phyloP scores from a whole-genome alignment of 1,140 invertebrate species.

The Drosophila suzukii region DNA sequence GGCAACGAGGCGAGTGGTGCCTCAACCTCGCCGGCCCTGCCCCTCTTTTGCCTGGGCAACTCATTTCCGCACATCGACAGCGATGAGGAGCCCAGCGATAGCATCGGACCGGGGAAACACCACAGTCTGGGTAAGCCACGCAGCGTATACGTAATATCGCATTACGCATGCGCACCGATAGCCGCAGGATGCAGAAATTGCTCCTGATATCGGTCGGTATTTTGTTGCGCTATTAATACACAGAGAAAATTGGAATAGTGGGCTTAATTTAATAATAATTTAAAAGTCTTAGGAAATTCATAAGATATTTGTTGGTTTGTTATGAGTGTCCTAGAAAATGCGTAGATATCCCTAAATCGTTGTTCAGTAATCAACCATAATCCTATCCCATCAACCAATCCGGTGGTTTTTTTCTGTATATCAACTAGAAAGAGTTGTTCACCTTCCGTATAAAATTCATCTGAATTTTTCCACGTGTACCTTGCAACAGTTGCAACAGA shows the following conservation, averaged over 20 bases:
- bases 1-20: constrained; percentile 30
- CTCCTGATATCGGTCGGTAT: constrained; percentile 16
- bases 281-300: too few relatives aligned
- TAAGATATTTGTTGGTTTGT: too few relatives aligned
- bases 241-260: not conserved
- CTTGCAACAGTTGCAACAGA: constrained; percentile 26
- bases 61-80: constrained; percentile 90
- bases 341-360: too few relatives aligned
- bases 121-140: constrained; percentile 68
- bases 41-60: constrained; percentile 88
- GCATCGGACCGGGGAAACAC: constrained; percentile 84
- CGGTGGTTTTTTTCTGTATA: too few relatives aligned
- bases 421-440: too few relatives aligned
- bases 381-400: too few relatives aligned
- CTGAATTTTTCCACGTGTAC: not conserved
- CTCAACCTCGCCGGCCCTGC: constrained; percentile 77
- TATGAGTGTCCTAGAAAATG: too few relatives aligned
- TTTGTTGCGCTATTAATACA: constrained; percentile 5
- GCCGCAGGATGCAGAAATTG: constrained; percentile 18
- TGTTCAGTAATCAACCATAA: too few relatives aligned
- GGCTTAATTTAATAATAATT: too few relatives aligned
- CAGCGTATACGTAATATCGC: constrained; percentile 67
- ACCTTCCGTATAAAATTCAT: too few relatives aligned
- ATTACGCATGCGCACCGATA: constrained; percentile 69
- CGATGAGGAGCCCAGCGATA: constrained; percentile 88